phyloP scores from a whole-genome alignment of 2,797 vertebrate genomes.

The Melanotaenia pygmaea region DNA sequence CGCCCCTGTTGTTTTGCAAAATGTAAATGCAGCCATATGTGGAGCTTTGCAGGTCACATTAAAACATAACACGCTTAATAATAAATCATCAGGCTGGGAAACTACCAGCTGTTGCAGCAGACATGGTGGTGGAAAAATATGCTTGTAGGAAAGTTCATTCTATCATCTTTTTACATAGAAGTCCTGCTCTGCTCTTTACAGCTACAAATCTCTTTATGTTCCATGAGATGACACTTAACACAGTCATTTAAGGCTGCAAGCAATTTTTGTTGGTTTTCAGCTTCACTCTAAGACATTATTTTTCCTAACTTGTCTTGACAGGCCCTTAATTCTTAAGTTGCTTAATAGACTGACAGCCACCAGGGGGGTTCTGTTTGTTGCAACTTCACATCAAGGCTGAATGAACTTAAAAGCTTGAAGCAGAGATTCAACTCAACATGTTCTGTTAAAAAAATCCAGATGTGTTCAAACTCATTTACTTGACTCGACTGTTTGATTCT shows the following conservation, averaged over 20 bases:
- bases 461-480: slow-evolving; percentile 44
- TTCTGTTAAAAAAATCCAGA: slow-evolving; percentile 61
- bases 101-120: slow-evolving; percentile 44
- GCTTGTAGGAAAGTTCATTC: slow-evolving; percentile 44
- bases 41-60: slow-evolving; percentile 41
- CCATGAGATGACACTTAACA: slow-evolving; percentile 21
- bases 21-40: slow-evolving; percentile 61
- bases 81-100: slow-evolving; percentile 58
- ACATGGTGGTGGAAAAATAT: slow-evolving; percentile 46
- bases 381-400: slow-evolving; percentile 48
- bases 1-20: slow-evolving; percentile 47
- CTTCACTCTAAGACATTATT: slow-evolving; percentile 11
- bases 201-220: slow-evolving; percentile 38
- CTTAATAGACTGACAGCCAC: slow-evolving; percentile 27
- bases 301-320: slow-evolving; percentile 42
- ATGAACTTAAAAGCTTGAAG: slow-evolving; percentile 35
- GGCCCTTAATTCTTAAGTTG: slow-evolving; percentile 19
- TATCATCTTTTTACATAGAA: slow-evolving; percentile 11
- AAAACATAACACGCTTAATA: slow-evolving; percentile 32
- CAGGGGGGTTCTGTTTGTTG: slow-evolving; percentile 39
- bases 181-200: slow-evolving; percentile 25
- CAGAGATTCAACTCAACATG: slow-evolving; percentile 59
- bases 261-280: slow-evolving; percentile 19
- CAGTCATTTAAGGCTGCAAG: slow-evolving; percentile 20
- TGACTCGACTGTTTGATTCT: slow-evolving; percentile 6